These are phyloP conservation scores for Sardinella longiceps DNA, from an alignment of 2,797 vertebrate species.

Conservation along the genomic window DNA sequence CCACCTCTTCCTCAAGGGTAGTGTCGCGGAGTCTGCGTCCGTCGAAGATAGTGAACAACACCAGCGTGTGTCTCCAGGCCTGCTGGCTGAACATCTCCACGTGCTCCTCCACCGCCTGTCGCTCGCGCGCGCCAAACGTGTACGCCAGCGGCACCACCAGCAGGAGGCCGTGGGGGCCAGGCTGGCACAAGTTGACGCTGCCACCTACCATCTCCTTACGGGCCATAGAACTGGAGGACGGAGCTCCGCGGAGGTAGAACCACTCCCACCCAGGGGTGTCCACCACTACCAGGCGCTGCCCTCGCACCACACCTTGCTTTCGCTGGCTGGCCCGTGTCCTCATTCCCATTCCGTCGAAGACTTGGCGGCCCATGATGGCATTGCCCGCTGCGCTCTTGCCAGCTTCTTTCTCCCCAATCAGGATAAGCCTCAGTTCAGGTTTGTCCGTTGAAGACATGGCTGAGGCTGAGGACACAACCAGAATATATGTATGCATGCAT, in stretches of 20 bases:
- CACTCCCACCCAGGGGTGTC: constrained; percentile 58
- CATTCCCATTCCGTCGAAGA: constrained; percentile 47
- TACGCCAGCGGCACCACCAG: constrained; percentile 55
- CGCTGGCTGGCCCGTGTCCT: constrained; percentile 42
- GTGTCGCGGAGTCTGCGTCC: constrained; percentile 33
- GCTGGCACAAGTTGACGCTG: constrained; percentile 48
- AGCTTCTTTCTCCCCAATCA: constrained; percentile 51
- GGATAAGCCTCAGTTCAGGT: constrained; percentile 39
- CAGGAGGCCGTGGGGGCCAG: constrained; percentile 53
- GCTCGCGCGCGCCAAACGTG: constrained; percentile 46
- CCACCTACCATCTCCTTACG: constrained; percentile 43
- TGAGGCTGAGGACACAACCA: constrained; percentile 24
- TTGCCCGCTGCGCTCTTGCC: constrained; percentile 53
- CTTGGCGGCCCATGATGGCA: constrained; percentile 47
- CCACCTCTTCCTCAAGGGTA: constrained; percentile 46
- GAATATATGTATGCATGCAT: background rate
- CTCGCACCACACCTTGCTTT: constrained; percentile 36
- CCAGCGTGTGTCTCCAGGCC: constrained; percentile 51
- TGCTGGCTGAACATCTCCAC: constrained; percentile 50
- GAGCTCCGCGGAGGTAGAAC: constrained; percentile 41
- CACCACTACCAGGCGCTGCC: constrained; percentile 39
- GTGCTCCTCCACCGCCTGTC: constrained; percentile 45
- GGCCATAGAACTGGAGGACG: constrained; percentile 1
- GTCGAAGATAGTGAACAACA: constrained; percentile 53
- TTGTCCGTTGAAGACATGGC: background rate